A percentile compares a stretch with the other conserved stretches of the same genome.
Evolutionary conservation across 2,797 vertebrate genomes (phyloP).

Genomic region (Rhinatrema bivittatum): DNA sequence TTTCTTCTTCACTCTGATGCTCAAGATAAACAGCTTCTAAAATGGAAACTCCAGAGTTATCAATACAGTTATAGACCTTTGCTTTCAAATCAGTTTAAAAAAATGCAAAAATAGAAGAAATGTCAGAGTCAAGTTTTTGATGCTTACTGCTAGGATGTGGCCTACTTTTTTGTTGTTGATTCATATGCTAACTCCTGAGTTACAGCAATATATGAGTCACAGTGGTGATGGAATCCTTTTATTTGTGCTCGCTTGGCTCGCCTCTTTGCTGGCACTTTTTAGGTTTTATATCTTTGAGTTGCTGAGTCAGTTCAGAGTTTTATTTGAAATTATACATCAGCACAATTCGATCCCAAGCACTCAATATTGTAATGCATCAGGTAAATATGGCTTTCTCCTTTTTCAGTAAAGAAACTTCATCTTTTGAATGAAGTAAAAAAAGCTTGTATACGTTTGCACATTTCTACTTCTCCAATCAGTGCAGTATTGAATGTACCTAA

Average conservation of each 20-base stretch:
- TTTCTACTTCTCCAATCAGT: too few species aligned
- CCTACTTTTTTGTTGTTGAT: neutral
- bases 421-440: neutral
- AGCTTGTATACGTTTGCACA: neutral
- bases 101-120: too few species aligned
- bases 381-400: neutral
- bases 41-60: neutral
- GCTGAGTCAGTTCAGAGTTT: neutral
- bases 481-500: too few species aligned
- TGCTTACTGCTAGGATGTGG: neutral
- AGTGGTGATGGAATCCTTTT: neutral
- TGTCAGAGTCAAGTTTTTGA: neutral
- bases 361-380: neutral
- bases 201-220: neutral
- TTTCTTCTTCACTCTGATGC: neutral
- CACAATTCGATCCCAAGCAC: constrained; percentile 2
- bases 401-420: neutral
- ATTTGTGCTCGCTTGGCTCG: neutral
- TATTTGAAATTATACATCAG: neutral
- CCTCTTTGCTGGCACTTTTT: neutral
- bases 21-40: neutral
- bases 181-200: neutral
- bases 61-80: neutral
- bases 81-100: neutral
- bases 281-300: constrained; percentile 3